phyloP scores from a whole-genome alignment of 2,888 invertebrate genomes.

The Corbicula japonica region DNA sequence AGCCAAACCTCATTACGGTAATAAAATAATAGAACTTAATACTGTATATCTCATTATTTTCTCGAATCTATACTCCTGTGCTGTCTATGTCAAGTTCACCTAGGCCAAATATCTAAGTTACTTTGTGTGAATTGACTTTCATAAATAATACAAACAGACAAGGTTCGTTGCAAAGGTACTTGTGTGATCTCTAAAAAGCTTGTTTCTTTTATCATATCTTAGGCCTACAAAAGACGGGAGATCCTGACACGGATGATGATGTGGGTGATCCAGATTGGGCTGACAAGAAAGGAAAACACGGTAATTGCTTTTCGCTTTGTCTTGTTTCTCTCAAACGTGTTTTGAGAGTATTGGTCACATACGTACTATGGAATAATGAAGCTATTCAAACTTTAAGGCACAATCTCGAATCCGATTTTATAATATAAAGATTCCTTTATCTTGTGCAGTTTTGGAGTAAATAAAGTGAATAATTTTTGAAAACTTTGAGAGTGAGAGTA shows the following conservation, averaged over 20 bases:
- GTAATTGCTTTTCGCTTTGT: conserved; percentile 1
- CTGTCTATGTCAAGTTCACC: too few relatives aligned
- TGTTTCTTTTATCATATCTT: conserved; percentile 11
- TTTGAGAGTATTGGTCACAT: too few relatives aligned
- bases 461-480: too few relatives aligned
- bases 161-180: conserved; percentile 2
- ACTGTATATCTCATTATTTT: conserved; percentile 10
- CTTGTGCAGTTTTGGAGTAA: too few relatives aligned
- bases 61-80: too few relatives aligned
- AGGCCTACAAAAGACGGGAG: conserved; percentile 11
- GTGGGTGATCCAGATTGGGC: conserved; percentile 12
- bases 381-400: too few relatives aligned
- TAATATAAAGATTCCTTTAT: too few relatives aligned
- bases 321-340: conserved; percentile 8
- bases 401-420: too few relatives aligned
- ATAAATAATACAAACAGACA: background rate
- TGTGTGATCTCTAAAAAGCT: background rate
- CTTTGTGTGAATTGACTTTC: conserved; percentile 7
- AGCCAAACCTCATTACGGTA: conserved; percentile 11
- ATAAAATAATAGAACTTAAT: conserved; percentile 10
- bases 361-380: too few relatives aligned
- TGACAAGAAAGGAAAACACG: conserved; percentile 3
- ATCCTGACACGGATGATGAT: conserved; percentile 11
- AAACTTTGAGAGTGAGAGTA: too few relatives aligned
- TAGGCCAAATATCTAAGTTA: conserved; percentile 9